These are phyloP conservation scores for Meloidogyne exigua DNA, from an alignment of 1,140 invertebrate species.

Conservation along the genomic window DNA sequence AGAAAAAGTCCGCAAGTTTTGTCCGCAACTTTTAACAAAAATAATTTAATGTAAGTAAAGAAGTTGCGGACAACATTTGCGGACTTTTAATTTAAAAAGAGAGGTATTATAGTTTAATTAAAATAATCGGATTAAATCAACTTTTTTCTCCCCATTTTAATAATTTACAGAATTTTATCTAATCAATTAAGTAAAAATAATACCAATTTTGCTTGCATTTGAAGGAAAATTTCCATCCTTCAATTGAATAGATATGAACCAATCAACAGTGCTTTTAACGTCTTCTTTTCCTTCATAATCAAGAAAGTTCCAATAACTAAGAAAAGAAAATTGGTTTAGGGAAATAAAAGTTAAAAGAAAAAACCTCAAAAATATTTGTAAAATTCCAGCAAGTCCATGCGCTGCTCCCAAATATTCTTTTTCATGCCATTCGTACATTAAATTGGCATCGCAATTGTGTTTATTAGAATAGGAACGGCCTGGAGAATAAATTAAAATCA, in stretches of 20 bases:
- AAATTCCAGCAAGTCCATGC: constrained; percentile 53
- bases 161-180: too few species aligned
- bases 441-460: constrained; percentile 30
- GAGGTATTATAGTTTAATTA: too few species aligned
- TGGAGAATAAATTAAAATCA: background rate
- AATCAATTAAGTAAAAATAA: too few species aligned
- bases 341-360: background rate
- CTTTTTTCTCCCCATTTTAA: too few species aligned
- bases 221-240: constrained; percentile 83
- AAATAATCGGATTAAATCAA: too few species aligned
- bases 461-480: constrained; percentile 35
- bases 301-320: constrained; percentile 43
- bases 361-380: constrained; percentile 51
- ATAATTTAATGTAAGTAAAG: too few species aligned
- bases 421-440: constrained; percentile 55
- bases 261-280: constrained; percentile 68
- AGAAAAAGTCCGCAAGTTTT: too few species aligned
- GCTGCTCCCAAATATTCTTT: constrained; percentile 57
- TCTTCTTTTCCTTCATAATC: constrained; percentile 29
- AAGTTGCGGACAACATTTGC: too few species aligned
- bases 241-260: constrained; percentile 69
- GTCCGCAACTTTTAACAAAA: too few species aligned
- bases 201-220: constrained; percentile 71
- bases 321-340: constrained; percentile 14
- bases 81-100: too few species aligned